These are phyloP conservation scores for Pao palembangensis DNA, from an alignment of 2,113 vertebrate species.

Conservation along the genomic window DNA sequence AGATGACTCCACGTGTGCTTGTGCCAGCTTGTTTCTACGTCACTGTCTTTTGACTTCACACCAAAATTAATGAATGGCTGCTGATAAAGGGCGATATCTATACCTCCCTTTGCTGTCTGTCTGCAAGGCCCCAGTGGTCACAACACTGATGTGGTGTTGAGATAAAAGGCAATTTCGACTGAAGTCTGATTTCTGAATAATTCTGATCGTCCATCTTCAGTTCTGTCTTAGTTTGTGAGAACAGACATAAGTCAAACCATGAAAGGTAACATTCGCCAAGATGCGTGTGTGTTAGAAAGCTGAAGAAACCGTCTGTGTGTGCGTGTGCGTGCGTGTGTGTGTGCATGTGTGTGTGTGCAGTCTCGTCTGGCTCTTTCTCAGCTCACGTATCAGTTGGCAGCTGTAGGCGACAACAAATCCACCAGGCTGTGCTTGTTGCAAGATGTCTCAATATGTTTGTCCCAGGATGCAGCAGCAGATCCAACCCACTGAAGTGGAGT, in stretches of 20 bases:
- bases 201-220: not conserved
- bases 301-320: not conserved
- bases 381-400: conserved; percentile 13
- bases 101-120: not conserved
- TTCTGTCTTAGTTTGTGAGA: conserved; percentile 14
- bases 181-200: not conserved
- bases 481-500: conserved; percentile 22
- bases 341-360: not conserved
- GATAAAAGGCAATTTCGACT: conserved; percentile 1
- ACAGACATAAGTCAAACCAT: not conserved
- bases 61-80: conserved; percentile 17
- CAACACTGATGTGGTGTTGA: conserved; percentile 14
- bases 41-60: conserved; percentile 7
- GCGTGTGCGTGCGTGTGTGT: not conserved
- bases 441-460: conserved; percentile 44
- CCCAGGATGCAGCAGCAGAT: conserved; percentile 28
- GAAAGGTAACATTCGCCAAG: not conserved
- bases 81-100: conserved; percentile 18
- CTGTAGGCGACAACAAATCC: conserved; percentile 33
- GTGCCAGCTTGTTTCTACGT: conserved; percentile 39
- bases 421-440: conserved; percentile 20
- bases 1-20: conserved; percentile 10
- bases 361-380: conserved; percentile 4
- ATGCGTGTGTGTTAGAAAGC: not conserved
- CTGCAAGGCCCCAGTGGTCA: conserved; percentile 2